These are phyloP conservation scores for Condylura cristata DNA, from an alignment of 2,113 vertebrate species.

Conservation along the genomic window DNA sequence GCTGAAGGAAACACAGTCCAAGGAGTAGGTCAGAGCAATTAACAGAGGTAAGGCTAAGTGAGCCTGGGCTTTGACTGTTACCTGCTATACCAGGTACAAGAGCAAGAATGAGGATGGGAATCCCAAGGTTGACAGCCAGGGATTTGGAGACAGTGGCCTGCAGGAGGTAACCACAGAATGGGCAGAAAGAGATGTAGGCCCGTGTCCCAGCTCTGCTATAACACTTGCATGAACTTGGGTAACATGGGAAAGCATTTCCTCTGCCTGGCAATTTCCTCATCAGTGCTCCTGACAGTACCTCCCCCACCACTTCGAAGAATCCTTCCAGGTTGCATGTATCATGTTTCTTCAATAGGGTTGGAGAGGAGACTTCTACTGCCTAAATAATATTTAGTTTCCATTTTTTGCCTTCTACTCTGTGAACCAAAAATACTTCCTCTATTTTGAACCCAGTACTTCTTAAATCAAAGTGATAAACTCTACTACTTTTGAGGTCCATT, in stretches of 20 bases:
- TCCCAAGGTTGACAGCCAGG: not conserved
- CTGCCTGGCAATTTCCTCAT: not conserved
- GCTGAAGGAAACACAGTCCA: accelerated
- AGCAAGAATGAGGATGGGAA: not conserved
- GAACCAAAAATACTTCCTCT: not conserved
- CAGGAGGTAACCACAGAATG: not conserved
- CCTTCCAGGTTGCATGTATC: not conserved
- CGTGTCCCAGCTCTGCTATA: not conserved
- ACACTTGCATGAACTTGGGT: not conserved
- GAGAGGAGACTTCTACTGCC: not conserved
- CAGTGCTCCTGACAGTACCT: not conserved
- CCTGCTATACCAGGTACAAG: too few relatives aligned
- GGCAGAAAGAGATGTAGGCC: not conserved
- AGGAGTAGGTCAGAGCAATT: not conserved
- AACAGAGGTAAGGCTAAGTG: not conserved
- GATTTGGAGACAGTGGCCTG: not conserved
- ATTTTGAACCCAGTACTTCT: conserved; percentile 40
- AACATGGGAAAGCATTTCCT: not conserved
- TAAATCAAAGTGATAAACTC: conserved; percentile 19
- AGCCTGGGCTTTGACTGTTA: not conserved
- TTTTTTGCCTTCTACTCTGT: not conserved
- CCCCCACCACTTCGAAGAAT: not conserved
- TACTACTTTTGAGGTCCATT: conserved; percentile 11
- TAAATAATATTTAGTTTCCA: not conserved
- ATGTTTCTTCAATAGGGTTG: not conserved